Evolutionary conservation across 2,797 vertebrate genomes (phyloP).

Genomic region (Cynopterus sphinx): DNA sequence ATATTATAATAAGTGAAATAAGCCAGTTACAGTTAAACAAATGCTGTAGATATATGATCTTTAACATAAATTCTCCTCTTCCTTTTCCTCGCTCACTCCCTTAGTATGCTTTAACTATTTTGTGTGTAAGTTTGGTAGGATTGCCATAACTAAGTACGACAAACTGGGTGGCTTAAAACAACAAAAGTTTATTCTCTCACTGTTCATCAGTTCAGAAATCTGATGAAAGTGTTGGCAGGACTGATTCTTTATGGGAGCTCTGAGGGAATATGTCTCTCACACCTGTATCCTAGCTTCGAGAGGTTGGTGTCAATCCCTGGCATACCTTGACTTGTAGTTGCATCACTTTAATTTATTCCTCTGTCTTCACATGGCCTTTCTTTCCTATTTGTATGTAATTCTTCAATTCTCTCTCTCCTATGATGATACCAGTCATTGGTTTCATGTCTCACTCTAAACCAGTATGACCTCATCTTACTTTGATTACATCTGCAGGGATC

Average conservation of each 20-base stretch:
- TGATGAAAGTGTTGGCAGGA: not conserved
- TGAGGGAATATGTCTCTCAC: not conserved
- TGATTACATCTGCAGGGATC: not conserved
- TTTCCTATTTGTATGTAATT: not conserved
- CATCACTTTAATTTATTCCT: not conserved
- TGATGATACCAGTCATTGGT: not conserved
- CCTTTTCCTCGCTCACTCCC: not conserved
- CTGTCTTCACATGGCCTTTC: not conserved
- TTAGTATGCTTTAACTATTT: slow-evolving; percentile 26
- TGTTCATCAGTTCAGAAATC: not conserved
- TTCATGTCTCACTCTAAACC: not conserved
- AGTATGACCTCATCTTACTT: not conserved
- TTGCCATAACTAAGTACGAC: not conserved
- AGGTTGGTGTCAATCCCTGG: not conserved
- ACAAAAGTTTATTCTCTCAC: not conserved
- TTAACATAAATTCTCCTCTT: not conserved
- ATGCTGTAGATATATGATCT: not conserved
- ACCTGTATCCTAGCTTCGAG: not conserved
- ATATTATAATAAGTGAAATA: not conserved
- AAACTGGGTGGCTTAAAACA: not conserved
- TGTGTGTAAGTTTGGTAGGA: not conserved
- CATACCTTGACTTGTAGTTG: not conserved
- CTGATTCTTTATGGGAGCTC: not conserved
- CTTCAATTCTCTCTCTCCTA: not conserved
- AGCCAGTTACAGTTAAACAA: not conserved